phyloP scores from a whole-genome alignment of 2,797 vertebrate species.

The Manis pentadactyla region DNA sequence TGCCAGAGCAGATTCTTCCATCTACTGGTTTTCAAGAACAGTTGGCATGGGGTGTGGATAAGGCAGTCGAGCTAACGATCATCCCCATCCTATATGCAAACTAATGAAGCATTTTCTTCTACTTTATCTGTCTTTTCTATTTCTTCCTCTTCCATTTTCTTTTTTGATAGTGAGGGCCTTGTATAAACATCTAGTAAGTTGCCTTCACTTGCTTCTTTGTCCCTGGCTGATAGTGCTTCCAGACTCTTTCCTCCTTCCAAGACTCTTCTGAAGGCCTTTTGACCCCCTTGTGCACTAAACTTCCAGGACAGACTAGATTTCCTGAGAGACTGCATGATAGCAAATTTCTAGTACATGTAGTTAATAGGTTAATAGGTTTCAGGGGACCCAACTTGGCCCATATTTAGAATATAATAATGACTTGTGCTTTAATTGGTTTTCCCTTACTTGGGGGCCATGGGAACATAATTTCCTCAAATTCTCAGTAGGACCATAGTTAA shows the following conservation, averaged over 20 bases:
- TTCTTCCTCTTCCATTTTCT: not conserved
- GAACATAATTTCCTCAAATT: constrained; percentile 61
- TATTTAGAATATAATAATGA: constrained; percentile 64
- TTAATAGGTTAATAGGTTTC: constrained; percentile 69
- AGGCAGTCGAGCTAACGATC: not conserved
- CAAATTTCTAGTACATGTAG: not conserved
- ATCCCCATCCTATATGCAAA: not conserved
- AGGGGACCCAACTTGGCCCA: constrained; percentile 38
- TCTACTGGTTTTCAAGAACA: not conserved
- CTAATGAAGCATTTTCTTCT: not conserved
- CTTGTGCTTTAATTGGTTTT: constrained; percentile 72
- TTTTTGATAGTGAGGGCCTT: not conserved
- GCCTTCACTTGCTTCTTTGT: not conserved
- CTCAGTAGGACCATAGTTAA: not conserved
- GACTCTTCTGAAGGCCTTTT: not conserved
- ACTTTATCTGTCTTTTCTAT: not conserved
- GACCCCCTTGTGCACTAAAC: not conserved
- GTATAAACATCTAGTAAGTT: no score
- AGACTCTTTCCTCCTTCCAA: not conserved
- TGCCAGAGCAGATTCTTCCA: not conserved
- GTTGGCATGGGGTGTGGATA: not conserved
- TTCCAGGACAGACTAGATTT: not conserved
- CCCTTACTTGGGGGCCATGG: not conserved
- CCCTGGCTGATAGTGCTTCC: not conserved
- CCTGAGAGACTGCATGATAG: not conserved